Evolutionary conservation across 2,888 invertebrate genomes (phyloP).

Genomic region (Teinopalpus imperialis): DNA sequence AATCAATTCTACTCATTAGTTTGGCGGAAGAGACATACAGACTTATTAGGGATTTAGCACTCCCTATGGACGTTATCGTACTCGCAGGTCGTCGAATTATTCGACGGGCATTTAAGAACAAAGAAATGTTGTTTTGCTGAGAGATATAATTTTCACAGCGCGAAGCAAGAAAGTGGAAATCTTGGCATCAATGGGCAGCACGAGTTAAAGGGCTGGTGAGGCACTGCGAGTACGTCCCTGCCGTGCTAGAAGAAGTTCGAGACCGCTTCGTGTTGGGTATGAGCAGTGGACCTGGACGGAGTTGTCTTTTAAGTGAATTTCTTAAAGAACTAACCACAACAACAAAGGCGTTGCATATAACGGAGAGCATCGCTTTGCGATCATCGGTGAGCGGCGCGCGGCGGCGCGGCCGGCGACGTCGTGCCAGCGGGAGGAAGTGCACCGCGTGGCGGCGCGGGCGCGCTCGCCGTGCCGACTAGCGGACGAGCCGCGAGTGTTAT

Average conservation of each 20-base stretch:
- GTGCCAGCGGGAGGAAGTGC: not conserved
- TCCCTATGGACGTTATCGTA: not conserved
- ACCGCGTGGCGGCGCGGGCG: not conserved
- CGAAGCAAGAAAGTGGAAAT: not conserved
- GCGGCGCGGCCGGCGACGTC: too few relatives aligned
- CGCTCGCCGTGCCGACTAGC: too few relatives aligned
- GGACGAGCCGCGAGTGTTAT: not conserved
- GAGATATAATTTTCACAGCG: not conserved
- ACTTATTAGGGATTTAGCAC: slow-evolving; percentile 1
- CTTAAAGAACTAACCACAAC: not conserved
- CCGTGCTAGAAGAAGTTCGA: too few relatives aligned
- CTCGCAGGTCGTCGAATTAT: not conserved
- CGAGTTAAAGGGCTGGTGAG: too few relatives aligned
- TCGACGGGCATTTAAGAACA: not conserved
- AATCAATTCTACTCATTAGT: not conserved
- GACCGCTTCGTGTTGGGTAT: not conserved
- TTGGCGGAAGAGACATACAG: not conserved
- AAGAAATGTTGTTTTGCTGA: not conserved
- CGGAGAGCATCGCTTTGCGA: not conserved
- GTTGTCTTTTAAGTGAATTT: too few relatives aligned
- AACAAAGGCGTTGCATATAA: not conserved
- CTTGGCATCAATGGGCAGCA: not conserved
- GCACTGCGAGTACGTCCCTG: too few relatives aligned
- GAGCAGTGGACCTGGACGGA: too few relatives aligned
- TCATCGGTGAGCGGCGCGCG: too few relatives aligned